Evolutionary conservation across 2,888 invertebrate genomes (phyloP).

Genomic region (Willowsia nigromaculata): DNA sequence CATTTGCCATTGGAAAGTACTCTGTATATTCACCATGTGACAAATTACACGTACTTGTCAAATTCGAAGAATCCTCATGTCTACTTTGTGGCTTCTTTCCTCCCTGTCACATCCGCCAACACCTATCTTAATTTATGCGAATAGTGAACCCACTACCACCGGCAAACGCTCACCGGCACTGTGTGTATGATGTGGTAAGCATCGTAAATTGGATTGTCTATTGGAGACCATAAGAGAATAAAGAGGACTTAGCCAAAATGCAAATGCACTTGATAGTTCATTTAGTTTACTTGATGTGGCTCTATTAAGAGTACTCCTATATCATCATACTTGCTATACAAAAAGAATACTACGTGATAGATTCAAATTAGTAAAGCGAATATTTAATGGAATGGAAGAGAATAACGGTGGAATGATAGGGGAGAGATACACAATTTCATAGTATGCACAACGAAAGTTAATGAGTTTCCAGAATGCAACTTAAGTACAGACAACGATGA

Average conservation of each 20-base stretch:
- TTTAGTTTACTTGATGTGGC: neutral
- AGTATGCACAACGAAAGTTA: constrained; percentile 15
- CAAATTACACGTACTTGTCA: neutral
- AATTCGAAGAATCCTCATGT: neutral
- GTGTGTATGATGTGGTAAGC: neutral
- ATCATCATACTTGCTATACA: neutral
- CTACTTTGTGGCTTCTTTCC: constrained; percentile 18
- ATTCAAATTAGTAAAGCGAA: constrained; percentile 29
- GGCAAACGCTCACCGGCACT: neutral
- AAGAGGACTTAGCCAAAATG: neutral
- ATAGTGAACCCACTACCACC: neutral
- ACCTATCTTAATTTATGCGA: neutral
- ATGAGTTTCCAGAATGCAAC: constrained; percentile 14
- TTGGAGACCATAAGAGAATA: neutral
- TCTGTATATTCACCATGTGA: too few species aligned
- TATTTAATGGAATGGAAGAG: constrained; percentile 35
- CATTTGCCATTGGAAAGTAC: too few species aligned
- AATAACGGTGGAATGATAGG: constrained; percentile 18
- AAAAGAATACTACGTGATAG: neutral
- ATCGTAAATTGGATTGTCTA: constrained; percentile 9
- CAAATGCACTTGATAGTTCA: constrained; percentile 24
- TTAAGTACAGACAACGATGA: constrained; percentile 11
- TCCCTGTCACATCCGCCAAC: neutral
- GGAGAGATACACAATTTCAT: constrained; percentile 16
- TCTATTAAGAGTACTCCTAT: neutral